These are phyloP conservation scores for Ia io DNA, from an alignment of 2,113 vertebrate species.

Conservation along the genomic window DNA sequence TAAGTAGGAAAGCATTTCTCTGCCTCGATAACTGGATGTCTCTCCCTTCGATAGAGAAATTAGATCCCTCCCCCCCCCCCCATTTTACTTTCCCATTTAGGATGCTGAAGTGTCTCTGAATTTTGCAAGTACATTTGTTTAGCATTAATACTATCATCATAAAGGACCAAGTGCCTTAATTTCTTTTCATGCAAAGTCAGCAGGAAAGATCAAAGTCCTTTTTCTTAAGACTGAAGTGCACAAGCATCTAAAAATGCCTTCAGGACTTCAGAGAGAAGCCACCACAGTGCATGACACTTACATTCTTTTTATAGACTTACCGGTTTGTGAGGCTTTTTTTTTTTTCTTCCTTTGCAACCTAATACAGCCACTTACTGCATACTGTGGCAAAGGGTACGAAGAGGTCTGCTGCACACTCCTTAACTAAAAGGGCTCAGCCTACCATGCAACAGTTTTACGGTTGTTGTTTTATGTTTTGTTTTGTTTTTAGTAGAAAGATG, in stretches of 20 bases:
- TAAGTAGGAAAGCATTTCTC: background rate
- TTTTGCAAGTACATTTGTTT: conserved; percentile 42
- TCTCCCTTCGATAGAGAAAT: background rate
- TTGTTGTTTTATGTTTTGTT: too few species aligned
- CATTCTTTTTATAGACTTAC: conserved; percentile 60
- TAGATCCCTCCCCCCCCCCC: background rate
- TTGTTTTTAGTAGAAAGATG: background rate
- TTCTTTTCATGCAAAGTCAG: conserved; percentile 69
- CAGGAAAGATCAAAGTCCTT: conserved; percentile 69
- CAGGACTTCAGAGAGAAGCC: conserved; percentile 63
- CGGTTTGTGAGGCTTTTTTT: conserved; percentile 23
- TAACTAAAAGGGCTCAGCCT: background rate
- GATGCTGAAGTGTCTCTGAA: conserved; percentile 8
- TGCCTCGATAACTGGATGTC: background rate
- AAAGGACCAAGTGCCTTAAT: conserved; percentile 62
- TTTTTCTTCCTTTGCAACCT: conserved; percentile 8
- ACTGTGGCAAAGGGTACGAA: conserved; percentile 39
- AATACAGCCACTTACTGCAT: conserved; percentile 13
- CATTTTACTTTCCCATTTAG: conserved; percentile 38
- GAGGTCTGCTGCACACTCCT: conserved; percentile 4
- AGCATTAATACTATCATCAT: conserved; percentile 44
- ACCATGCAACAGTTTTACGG: background rate
- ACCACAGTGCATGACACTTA: background rate
- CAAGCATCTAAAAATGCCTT: conserved; percentile 71
- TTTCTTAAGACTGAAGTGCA: conserved; percentile 67